Evolutionary conservation across 2,113 vertebrate species (phyloP), one percentile per base, ranked within the genome.

Genomic region (Tragelaphus strepsiceros): DNA sequence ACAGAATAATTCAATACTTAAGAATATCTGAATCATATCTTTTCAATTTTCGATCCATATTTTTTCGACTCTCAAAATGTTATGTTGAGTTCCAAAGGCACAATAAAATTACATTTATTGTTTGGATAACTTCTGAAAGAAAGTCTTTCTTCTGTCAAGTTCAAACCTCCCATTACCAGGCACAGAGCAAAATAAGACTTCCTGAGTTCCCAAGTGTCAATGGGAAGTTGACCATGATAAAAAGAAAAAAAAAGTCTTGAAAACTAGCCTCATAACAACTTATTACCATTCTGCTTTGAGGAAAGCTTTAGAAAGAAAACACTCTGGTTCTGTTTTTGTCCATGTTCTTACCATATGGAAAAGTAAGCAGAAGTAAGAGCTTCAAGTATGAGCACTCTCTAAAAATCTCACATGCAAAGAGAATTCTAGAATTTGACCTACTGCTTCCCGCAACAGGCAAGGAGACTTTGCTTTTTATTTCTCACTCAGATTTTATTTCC

Each of bases 391-490:
- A 96, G 16, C 0, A 7, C 24, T 35, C 13, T 59, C 9, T 53
- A 16, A 61, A 56, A 78, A 74, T 86, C 9, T 24, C n/a, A 82
- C 17, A 71, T n/a, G 82, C n/a, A 78, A 43, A 51, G 6, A 54
- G 4, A 46, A 4, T 82, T 67, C 39, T 54, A 32, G 7, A 14
- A 32, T 28, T 26, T 62, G 11, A n/a, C 28, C 4, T 24, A 78
- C 22, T 28, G 26, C 5, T 53, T 53, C 5, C 5, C 0, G 9
- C 3, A 71, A n/a, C n/a, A 62, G 6, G 4, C 13, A n/a, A 61
- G 53, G 13, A 56, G 14, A 74, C 2, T 3, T 28, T 64, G 2
- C 21, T 8, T 74, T 82, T 77, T 39, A n/a, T 5, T 77, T 90
- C 43, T 93, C 30, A 82, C 2, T 71, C 11, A 91, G 32, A n/a